Base-by-base conservation (phyloP, 2,113 vertebrate species). In the Fulmarus glacialis region DNA sequence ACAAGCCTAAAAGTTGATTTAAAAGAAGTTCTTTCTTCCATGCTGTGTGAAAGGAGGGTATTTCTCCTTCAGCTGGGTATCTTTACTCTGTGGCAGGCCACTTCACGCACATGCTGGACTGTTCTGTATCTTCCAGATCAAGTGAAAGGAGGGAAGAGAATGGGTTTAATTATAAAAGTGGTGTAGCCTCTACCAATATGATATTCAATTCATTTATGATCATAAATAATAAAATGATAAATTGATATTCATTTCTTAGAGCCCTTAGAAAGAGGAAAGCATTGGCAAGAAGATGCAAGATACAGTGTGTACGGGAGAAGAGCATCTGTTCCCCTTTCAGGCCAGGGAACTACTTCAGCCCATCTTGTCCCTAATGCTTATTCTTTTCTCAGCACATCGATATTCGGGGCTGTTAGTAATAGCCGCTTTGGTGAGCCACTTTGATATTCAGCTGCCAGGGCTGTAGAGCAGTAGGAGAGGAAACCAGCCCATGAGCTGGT, bases 391-490 rank as follows among this genome's bases (percentile, higher is more conserved):
- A 62, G 60, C 20, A 8, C 29, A 21, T 66, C 8, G 1, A 6
- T 42, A 12, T 42, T 60, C 40, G 12, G 47, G 21, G 40, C 77
- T 55, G 47, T 30, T 26, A 9, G 29, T 3, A 11, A n/a, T n/a
- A n/a, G n/a, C n/a, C n/a, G n/a, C n/a, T n/a, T 12, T 5, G 17
- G 6, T 27, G 34, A 52, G 36, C 27, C 1, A 1, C 45, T 12
- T n/a, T 23, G 52, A 8, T 40, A 11, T 48, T 48, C 67, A 17
- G 30, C 77, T 47, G 58, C 55, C 26, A 18, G n/a, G 12, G 13
- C 60, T 68, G 18, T 4, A 26, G 30, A 71, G 36, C 73, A 29
- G 36, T 15, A 8, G 43, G 66, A 50, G 19, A 38, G 62, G 45
- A 15, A 64, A 38, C 43, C 15, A 55, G 58, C 36, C 3, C 1